phyloP scores from a whole-genome alignment of 2,113 vertebrate species.

The Saccopteryx bilineata region DNA sequence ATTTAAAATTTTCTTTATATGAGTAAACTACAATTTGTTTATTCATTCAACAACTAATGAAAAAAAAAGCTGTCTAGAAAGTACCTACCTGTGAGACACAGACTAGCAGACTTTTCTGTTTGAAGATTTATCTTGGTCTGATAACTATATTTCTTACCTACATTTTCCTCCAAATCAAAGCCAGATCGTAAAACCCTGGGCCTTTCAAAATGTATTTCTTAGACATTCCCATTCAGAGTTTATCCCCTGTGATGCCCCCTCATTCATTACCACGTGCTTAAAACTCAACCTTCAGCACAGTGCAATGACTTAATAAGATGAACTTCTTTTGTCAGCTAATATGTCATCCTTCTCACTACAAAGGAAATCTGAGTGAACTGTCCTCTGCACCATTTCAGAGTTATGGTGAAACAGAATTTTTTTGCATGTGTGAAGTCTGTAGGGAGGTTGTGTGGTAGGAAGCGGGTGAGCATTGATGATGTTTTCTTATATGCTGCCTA shows the following conservation, averaged over 20 bases:
- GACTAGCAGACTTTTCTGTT: neutral
- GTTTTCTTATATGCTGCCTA: neutral
- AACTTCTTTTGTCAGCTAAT: neutral
- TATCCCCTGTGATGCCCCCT: neutral
- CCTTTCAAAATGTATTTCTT: neutral
- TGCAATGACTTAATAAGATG: neutral
- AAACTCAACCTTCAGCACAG: neutral
- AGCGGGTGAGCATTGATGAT: neutral
- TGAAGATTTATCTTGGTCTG: neutral
- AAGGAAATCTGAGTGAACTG: neutral
- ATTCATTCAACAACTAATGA: too few species aligned
- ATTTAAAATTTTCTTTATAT: too few species aligned
- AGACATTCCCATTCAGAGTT: neutral
- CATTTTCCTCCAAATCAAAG: neutral
- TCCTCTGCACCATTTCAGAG: neutral
- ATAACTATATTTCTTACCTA: neutral
- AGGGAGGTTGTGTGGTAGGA: neutral
- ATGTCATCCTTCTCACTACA: neutral
- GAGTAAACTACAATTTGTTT: too few species aligned
- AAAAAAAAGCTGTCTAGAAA: neutral
- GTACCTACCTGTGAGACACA: neutral
- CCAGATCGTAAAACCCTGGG: neutral
- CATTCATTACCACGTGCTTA: neutral
- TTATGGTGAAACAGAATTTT: neutral
- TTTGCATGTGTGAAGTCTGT: neutral